phyloP scores from a whole-genome alignment of 2,888 invertebrate genomes.

The Asteroscopus sphinx region DNA sequence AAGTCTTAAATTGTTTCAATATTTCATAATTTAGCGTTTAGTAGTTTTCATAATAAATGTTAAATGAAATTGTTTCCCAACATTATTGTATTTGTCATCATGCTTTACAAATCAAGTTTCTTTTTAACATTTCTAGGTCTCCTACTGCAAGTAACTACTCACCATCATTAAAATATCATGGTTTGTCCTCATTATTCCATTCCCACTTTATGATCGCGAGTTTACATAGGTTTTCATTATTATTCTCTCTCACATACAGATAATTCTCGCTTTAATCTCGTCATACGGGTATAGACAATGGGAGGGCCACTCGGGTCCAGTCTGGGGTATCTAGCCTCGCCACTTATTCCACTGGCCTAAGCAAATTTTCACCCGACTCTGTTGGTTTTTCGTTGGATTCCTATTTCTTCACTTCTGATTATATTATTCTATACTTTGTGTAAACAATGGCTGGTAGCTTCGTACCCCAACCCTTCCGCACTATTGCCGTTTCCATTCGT shows the following conservation, averaged over 20 bases:
- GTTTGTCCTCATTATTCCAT: constrained; percentile 33
- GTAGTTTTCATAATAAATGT: too few relatives aligned
- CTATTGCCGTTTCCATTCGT: constrained; percentile 78
- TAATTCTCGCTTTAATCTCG: constrained; percentile 60
- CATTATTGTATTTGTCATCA: too few relatives aligned
- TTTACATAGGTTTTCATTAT: constrained; percentile 60
- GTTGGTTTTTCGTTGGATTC: constrained; percentile 88
- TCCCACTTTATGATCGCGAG: constrained; percentile 45
- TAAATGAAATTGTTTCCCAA: too few relatives aligned
- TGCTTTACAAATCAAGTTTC: too few relatives aligned
- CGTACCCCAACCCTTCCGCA: constrained; percentile 84
- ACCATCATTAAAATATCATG: constrained; percentile 35
- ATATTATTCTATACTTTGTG: constrained; percentile 89
- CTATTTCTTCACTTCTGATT: constrained; percentile 90
- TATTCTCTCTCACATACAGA: constrained; percentile 53
- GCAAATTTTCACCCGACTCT: constrained; percentile 87
- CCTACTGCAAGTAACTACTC: background rate
- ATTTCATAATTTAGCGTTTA: too few relatives aligned
- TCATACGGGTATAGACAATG: constrained; percentile 78
- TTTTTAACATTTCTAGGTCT: too few relatives aligned
- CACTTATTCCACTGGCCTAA: constrained; percentile 89
- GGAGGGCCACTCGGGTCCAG: constrained; percentile 65
- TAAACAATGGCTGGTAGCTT: constrained; percentile 79
- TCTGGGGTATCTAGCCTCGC: constrained; percentile 77
- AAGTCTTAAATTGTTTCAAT: too few relatives aligned